Conservation (phyloP, 2,797 vertebrate species). For the Coregonus ussuriensis region DNA sequence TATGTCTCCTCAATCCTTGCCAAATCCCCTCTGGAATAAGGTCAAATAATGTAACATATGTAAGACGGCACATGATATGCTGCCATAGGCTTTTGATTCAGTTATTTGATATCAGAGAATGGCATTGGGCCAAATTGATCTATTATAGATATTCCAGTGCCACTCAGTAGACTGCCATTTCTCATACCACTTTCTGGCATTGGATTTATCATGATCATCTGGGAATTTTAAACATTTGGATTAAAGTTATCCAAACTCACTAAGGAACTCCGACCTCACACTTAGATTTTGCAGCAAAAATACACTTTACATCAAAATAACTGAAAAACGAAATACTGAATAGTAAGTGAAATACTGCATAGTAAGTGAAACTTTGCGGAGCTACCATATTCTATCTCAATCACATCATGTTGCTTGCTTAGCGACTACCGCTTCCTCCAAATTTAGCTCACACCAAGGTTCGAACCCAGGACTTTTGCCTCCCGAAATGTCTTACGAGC, state of each 20-base stretch:
- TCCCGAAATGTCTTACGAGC: too few species aligned
- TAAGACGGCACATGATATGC: too few species aligned
- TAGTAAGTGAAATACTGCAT: neutral
- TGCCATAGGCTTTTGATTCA: neutral
- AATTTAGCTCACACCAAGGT: too few species aligned
- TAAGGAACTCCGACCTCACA: neutral
- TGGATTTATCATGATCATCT: neutral
- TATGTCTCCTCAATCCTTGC: neutral
- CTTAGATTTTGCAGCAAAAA: neutral
- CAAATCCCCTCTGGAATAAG: too few species aligned
- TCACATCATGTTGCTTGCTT: too few species aligned
- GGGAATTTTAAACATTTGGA: neutral
- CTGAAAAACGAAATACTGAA: too few species aligned
- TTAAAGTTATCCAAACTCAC: neutral
- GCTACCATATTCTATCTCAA: neutral
- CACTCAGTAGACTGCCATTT: neutral
- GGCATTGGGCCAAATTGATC: neutral
- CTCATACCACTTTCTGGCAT: neutral
- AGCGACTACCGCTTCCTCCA: too few species aligned
- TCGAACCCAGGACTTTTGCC: too few species aligned
- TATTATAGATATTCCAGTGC: neutral
- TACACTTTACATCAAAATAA: neutral
- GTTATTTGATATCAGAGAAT: neutral
- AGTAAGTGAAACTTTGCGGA: neutral
- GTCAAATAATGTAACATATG: too few species aligned